Evolutionary conservation across 2,888 invertebrate genomes (phyloP).

Genomic region (Fissipunctia ypsillon): DNA sequence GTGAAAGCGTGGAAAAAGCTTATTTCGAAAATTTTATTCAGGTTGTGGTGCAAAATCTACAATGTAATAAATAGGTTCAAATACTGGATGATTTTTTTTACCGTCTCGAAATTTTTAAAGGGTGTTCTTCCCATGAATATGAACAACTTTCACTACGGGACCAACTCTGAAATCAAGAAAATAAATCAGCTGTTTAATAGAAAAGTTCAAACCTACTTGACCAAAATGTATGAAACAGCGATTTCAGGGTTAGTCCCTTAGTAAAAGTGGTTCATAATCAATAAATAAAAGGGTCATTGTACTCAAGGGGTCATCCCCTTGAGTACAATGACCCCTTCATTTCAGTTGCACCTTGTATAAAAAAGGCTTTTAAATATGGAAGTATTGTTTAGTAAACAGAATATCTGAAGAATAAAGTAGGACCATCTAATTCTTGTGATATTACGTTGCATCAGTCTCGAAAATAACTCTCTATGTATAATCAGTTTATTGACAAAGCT

Average conservation of each 20-base stretch:
- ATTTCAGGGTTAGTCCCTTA: background rate
- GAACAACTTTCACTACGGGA: too few relatives aligned
- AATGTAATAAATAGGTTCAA: background rate
- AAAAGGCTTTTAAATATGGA: background rate
- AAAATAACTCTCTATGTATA: slow-evolving; percentile 2
- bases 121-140: too few relatives aligned
- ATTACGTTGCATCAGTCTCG: slow-evolving; percentile 1
- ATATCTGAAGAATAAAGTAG: slow-evolving; percentile 1
- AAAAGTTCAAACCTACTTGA: too few relatives aligned
- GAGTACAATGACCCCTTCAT: background rate
- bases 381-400: background rate
- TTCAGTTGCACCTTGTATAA: background rate
- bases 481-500: slow-evolving; percentile 29
- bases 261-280: too few relatives aligned
- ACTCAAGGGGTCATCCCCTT: too few relatives aligned
- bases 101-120: too few relatives aligned
- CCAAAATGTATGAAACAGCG: too few relatives aligned
- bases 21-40: background rate
- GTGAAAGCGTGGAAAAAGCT: background rate
- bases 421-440: background rate
- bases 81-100: too few relatives aligned
- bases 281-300: too few relatives aligned
- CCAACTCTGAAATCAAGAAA: too few relatives aligned
- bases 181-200: too few relatives aligned
- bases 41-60: background rate